phyloP scores from a whole-genome alignment of 2,888 invertebrate genomes.

The Drosophila mimica region DNA sequence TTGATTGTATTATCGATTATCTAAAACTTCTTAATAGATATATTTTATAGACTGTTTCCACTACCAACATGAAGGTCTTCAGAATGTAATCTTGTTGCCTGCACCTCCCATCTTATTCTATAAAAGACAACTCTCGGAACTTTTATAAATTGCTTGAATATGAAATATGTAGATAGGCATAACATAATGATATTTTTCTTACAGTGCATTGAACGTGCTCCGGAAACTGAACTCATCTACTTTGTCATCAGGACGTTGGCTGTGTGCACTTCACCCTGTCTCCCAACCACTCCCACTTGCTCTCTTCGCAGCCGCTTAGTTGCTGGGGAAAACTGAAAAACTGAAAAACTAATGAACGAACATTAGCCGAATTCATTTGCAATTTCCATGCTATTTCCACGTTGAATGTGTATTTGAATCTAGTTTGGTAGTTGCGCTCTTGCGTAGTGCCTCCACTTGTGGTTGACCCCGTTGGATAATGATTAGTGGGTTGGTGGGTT shows the following conservation, averaged over 20 bases:
- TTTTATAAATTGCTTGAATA: not conserved
- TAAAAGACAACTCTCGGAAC: not conserved
- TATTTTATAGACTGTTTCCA: not conserved
- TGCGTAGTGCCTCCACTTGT: constrained; percentile 45
- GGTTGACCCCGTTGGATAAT: constrained; percentile 21
- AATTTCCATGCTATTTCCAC: constrained; percentile 19
- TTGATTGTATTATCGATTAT: not conserved
- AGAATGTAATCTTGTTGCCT: too few relatives aligned
- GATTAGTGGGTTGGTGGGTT: not conserved
- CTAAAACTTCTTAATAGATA: not conserved
- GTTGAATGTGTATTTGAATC: constrained; percentile 40
- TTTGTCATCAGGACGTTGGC: constrained; percentile 61
- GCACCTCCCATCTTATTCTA: not conserved
- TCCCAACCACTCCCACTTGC: not conserved
- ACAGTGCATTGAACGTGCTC: constrained; percentile 63
- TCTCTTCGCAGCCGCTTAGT: constrained; percentile 1
- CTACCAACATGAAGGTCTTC: not conserved
- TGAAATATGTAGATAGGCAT: not conserved
- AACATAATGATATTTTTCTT: not conserved
- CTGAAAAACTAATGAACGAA: constrained; percentile 68
- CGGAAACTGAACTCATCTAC: constrained; percentile 43
- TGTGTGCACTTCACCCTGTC: constrained; percentile 25
- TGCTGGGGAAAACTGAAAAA: constrained; percentile 58
- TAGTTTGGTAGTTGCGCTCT: constrained; percentile 34
- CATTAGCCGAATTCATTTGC: constrained; percentile 63